Conservation (phyloP, 2,888 invertebrate genomes). For the Noctua janthe region DNA sequence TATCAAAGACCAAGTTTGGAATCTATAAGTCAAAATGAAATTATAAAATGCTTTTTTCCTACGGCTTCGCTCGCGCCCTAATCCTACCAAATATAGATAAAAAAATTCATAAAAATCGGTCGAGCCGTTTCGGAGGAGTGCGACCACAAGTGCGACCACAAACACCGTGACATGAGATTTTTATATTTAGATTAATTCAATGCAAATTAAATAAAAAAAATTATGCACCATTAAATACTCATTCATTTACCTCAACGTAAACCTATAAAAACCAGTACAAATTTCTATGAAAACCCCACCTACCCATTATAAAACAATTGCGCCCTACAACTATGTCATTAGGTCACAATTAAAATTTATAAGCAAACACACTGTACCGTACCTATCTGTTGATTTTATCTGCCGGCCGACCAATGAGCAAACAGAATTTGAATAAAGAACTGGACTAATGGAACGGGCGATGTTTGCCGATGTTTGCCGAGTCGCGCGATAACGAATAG, state of each 20-base stretch:
- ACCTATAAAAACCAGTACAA: conserved; percentile 13
- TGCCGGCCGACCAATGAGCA: conserved; percentile 71
- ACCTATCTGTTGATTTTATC: conserved; percentile 72
- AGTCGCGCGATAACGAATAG: conserved; percentile 70
- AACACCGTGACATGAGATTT: too few species aligned
- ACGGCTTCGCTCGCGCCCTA: too few species aligned
- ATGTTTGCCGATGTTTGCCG: conserved; percentile 70
- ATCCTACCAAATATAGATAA: too few species aligned
- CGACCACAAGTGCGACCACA: too few species aligned
- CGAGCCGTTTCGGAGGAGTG: too few species aligned
- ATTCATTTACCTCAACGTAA: neutral
- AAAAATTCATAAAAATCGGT: too few species aligned
- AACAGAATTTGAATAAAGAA: conserved; percentile 76
- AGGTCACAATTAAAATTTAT: conserved; percentile 72
- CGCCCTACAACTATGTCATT: conserved; percentile 68
- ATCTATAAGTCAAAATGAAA: neutral
- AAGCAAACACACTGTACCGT: conserved; percentile 66
- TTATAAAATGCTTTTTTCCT: too few species aligned
- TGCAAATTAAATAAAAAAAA: neutral
- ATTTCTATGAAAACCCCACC: conserved; percentile 55
- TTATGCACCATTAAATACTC: neutral
- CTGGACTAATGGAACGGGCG: conserved; percentile 70
- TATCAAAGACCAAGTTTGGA: neutral
- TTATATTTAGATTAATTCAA: neutral
- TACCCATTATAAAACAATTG: conserved; percentile 63